Base-by-base conservation (phyloP, 2,888 invertebrate genomes). In the Morpho helenor region DNA sequence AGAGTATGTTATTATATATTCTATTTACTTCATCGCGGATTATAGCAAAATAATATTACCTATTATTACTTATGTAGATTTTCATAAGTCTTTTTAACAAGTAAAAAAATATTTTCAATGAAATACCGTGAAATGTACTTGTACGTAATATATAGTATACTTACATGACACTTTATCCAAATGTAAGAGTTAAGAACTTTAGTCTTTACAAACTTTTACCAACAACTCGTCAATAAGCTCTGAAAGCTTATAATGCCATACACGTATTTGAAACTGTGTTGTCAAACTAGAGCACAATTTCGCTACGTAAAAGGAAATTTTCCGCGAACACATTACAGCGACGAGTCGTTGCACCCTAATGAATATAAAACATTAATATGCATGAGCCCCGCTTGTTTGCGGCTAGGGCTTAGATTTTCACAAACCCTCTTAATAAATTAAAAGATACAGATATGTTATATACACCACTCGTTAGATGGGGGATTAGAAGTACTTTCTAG, bases 401-500 rank as follows among this genome's bases (percentile, higher is more conserved):
- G 49, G 16, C 16, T 10, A 16, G 71, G 73, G 76, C 78, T 83
- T 81, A 82, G 84, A 85, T 86, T 87, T 84, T 75, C 77, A 77
- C 76, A 73, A 73, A 74, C 73, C 74, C 73, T 77, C 74, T 84
- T 85, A 85, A 86, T 85, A 81, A 82, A 84, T 43, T 9, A 43
- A 43, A 9, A 43, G n/a, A 9, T 16, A 16, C 16, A 16, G 16
- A 16, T n/a, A 43, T 43, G n/a, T 43, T 3, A 43, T 43, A 43
- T 43, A 43, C 43, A 31, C 5, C 31, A 31, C 31, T 31, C 3
- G 31, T 31, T 31, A 31, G 31, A 31, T 31, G 31, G 5, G 0
- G 31, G 3, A 31, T 31, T 31, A 31, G 31, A 31, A 31, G 31
- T 31, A 31, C 31, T 31, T 31, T 3, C 31, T 31, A 31, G 31